Evolutionary conservation across 2,797 vertebrate genomes (phyloP).

Genomic region (Phoebastria nigripes): DNA sequence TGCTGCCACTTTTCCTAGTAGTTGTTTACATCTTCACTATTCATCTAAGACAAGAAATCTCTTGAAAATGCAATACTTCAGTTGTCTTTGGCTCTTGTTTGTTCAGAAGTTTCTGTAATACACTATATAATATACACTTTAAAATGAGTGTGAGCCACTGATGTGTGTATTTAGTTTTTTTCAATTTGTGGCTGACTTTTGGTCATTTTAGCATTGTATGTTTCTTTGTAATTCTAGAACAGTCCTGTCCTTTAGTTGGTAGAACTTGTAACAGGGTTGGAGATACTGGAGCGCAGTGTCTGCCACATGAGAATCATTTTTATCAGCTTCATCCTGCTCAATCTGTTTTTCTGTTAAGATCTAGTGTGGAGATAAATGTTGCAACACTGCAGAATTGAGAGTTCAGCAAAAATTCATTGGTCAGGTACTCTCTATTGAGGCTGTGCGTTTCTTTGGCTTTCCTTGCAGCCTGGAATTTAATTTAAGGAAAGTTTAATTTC

Average conservation of each 20-base stretch:
- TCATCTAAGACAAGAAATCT: neutral
- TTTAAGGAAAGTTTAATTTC: neutral
- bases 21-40: neutral
- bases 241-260: neutral
- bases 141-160: neutral
- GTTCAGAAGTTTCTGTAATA: neutral
- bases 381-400: neutral
- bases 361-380: neutral
- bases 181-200: neutral
- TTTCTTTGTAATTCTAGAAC: neutral
- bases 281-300: neutral
- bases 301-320: neutral
- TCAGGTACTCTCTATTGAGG: neutral
- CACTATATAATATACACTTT: neutral
- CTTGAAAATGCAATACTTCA: neutral
- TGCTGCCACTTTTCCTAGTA: neutral
- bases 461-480: neutral
- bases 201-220: neutral
- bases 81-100: neutral
- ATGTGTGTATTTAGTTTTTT: neutral
- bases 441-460: neutral
- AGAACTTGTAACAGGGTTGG: neutral
- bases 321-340: neutral
- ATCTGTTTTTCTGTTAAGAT: neutral
- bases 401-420: neutral